phyloP scores from a whole-genome alignment of 2,797 vertebrate species.

The Poecile montanus region DNA sequence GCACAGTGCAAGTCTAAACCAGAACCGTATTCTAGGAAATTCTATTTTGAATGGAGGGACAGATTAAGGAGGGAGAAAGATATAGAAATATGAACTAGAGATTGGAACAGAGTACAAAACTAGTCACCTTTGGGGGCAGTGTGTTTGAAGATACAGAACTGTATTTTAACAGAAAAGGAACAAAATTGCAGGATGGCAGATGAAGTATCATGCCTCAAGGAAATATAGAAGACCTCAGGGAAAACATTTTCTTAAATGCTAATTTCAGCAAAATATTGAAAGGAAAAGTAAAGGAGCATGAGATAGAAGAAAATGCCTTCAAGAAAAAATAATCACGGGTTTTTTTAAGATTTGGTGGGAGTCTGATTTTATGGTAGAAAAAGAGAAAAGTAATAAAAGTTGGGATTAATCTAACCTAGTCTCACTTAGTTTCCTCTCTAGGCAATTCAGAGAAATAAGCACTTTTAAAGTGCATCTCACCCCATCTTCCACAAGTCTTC shows the following conservation, averaged over 20 bases:
- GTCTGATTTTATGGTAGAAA: background rate
- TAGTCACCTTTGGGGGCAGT: background rate
- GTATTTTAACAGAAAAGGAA: background rate
- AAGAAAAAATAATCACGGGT: background rate
- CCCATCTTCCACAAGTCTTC: background rate
- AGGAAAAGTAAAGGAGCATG: background rate
- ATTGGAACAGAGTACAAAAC: background rate
- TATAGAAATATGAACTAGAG: background rate
- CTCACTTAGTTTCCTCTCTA: background rate
- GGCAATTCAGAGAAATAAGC: background rate
- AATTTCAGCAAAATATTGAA: conserved; percentile 1
- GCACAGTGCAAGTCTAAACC: background rate
- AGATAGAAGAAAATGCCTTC: background rate
- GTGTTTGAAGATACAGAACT: background rate
- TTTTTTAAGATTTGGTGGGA: background rate
- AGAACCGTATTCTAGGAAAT: background rate
- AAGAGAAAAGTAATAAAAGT: background rate
- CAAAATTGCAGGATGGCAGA: background rate
- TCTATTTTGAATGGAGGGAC: background rate
- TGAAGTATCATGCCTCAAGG: background rate
- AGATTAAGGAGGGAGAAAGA: background rate
- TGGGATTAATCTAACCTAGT: background rate
- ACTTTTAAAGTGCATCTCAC: background rate
- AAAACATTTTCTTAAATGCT: background rate
- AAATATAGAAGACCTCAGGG: background rate